Evolutionary conservation across 2,888 invertebrate genomes (phyloP).

Genomic region (Ethmia dodecea): DNA sequence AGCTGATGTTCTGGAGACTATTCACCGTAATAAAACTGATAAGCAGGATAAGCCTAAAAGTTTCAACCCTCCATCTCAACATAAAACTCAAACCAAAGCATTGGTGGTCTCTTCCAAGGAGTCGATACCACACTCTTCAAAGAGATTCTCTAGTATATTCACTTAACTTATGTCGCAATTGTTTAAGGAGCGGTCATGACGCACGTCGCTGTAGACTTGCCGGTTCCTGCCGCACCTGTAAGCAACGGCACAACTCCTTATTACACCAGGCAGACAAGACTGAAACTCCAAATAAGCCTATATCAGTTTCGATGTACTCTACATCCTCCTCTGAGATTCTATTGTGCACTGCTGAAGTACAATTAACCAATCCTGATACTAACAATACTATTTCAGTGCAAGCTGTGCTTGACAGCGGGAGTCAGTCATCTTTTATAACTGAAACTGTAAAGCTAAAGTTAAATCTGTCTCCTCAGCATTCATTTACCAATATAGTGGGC

Average conservation of each 20-base stretch:
- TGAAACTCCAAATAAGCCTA: background rate
- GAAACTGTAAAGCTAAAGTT: background rate
- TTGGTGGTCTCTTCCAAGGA: too few species aligned
- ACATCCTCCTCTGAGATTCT: background rate
- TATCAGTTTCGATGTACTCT: background rate
- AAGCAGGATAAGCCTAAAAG: too few species aligned
- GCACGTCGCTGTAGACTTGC: background rate
- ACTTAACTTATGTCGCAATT: background rate
- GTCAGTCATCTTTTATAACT: conserved; percentile 1
- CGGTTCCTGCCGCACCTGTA: background rate
- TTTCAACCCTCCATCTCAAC: too few species aligned
- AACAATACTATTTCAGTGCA: background rate
- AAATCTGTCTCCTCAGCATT: too few species aligned
- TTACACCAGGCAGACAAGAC: background rate
- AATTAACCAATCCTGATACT: background rate
- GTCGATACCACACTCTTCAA: too few species aligned
- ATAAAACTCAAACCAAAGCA: too few species aligned
- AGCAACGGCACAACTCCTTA: conserved; percentile 1
- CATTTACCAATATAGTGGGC: conserved; percentile 2
- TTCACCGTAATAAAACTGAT: too few species aligned
- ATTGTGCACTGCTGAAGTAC: background rate
- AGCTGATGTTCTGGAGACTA: conserved; percentile 22
- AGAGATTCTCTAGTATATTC: too few species aligned
- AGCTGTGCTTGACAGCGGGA: background rate
- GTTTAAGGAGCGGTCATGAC: background rate